These are phyloP conservation scores for Doryteuthis pealeii DNA, from an alignment of 1,140 invertebrate species.

Conservation along the genomic window DNA sequence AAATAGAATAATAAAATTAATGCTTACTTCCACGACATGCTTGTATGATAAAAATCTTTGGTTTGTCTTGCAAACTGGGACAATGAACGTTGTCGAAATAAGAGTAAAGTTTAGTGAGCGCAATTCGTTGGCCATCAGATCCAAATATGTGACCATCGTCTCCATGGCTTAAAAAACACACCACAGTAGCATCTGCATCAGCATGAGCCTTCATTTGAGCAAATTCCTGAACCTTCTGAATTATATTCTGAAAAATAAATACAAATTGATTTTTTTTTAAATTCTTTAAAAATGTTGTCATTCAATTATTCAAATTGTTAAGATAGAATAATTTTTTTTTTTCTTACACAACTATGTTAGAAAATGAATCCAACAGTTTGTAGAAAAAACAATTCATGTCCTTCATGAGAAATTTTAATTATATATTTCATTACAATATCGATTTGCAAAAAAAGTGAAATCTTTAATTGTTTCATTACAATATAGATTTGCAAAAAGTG, in stretches of 20 bases:
- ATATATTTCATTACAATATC: too few relatives aligned
- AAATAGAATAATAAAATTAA: not conserved
- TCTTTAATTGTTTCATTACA: too few relatives aligned
- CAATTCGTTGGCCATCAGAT: slow-evolving; percentile 49
- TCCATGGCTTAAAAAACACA: slow-evolving; percentile 54
- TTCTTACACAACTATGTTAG: not conserved
- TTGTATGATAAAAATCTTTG: slow-evolving; percentile 57
- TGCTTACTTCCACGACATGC: slow-evolving; percentile 55
- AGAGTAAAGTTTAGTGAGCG: slow-evolving; percentile 44
- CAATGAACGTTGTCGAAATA: slow-evolving; percentile 53
- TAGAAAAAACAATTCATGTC: not conserved
- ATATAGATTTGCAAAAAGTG: too few relatives aligned
- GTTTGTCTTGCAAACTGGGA: slow-evolving; percentile 45
- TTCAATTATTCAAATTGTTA: not conserved
- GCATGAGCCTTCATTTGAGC: slow-evolving; percentile 33
- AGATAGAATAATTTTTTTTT: not conserved
- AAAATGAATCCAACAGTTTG: too few relatives aligned
- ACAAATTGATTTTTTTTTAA: not conserved
- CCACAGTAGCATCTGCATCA: slow-evolving; percentile 38
- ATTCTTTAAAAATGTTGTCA: not conserved
- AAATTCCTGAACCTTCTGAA: slow-evolving; percentile 44
- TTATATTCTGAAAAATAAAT: slow-evolving; percentile 42
- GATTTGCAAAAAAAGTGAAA: too few relatives aligned
- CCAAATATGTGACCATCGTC: slow-evolving; percentile 53
- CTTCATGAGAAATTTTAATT: not conserved